Evolutionary conservation across 1,140 invertebrate genomes (phyloP).

Genomic region (Cylas formicarius): DNA sequence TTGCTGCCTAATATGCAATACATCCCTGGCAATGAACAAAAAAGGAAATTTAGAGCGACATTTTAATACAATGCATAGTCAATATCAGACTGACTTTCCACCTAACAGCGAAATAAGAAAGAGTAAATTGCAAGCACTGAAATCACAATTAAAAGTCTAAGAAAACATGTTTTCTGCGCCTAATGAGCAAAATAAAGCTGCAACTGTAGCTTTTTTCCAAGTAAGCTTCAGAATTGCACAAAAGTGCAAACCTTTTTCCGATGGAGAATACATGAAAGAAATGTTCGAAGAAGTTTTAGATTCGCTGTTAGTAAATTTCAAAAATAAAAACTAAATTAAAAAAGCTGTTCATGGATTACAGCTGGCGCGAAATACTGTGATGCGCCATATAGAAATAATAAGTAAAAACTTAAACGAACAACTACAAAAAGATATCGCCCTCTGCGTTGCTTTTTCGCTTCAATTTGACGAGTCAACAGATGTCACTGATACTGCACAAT

Average conservation of each 20-base stretch:
- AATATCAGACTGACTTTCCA: constrained; percentile 32
- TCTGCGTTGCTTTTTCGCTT: constrained; percentile 28
- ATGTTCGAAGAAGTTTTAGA: constrained; percentile 20
- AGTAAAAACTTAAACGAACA: constrained; percentile 24
- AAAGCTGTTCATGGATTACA: constrained; percentile 16
- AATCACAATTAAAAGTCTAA: constrained; percentile 27
- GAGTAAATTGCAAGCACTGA: constrained; percentile 29
- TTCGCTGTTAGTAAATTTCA: constrained; percentile 23
- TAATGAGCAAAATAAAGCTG: constrained; percentile 22
- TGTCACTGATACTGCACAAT: constrained; percentile 16
- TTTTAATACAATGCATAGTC: constrained; percentile 30
- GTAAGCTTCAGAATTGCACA: constrained; percentile 30
- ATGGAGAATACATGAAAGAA: constrained; percentile 32
- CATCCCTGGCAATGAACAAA: constrained; percentile 30
- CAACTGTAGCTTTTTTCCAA: constrained; percentile 31
- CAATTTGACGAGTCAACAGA: constrained; percentile 30
- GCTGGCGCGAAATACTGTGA: constrained; percentile 11
- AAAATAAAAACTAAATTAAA: constrained; percentile 27
- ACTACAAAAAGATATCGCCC: constrained; percentile 24
- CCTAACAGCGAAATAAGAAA: constrained; percentile 33
- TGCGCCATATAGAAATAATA: constrained; percentile 21
- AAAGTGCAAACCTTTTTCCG: constrained; percentile 31
- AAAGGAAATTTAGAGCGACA: constrained; percentile 29
- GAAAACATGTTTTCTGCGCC: constrained; percentile 30
- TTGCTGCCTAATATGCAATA: constrained; percentile 27